These are phyloP conservation scores for Drosophila baimaii DNA, from an alignment of 1,140 invertebrate genomes.

Conservation along the genomic window DNA sequence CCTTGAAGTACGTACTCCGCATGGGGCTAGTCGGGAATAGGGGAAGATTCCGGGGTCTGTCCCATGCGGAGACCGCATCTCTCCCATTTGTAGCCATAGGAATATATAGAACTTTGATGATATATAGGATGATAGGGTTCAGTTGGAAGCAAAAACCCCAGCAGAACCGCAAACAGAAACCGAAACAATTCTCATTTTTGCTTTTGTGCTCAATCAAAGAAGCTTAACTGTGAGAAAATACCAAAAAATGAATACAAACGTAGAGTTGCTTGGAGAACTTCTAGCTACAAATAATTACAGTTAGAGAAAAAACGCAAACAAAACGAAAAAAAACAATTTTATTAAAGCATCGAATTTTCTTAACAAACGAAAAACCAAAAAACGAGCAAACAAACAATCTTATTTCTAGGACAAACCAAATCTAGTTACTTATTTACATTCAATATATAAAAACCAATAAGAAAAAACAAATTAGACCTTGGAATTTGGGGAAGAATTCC, in stretches of 20 bases:
- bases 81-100: conserved; percentile 44
- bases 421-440: conserved; percentile 55
- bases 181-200: conserved; percentile 75
- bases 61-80: conserved; percentile 45
- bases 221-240: conserved; percentile 83
- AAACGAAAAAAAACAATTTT: conserved; percentile 50
- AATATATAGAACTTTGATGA: conserved; percentile 38
- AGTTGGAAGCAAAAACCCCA: conserved; percentile 29
- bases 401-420: conserved; percentile 72
- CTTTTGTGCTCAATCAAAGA: conserved; percentile 84
- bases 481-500: conserved; percentile 84
- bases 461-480: conserved; percentile 71
- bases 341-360: conserved; percentile 81
- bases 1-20: conserved; percentile 10
- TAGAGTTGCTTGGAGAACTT: conserved; percentile 54
- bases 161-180: conserved; percentile 34
- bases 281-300: conserved; percentile 47
- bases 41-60: conserved; percentile 78
- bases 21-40: conserved; percentile 70
- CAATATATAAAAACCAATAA: conserved; percentile 25
- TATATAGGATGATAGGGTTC: conserved; percentile 53
- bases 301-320: conserved; percentile 31
- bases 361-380: conserved; percentile 38
- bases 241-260: conserved; percentile 67
- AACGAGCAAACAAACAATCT: conserved; percentile 75